Base-by-base conservation (phyloP, 2,888 invertebrate species). In the Branchellion lobata region DNA sequence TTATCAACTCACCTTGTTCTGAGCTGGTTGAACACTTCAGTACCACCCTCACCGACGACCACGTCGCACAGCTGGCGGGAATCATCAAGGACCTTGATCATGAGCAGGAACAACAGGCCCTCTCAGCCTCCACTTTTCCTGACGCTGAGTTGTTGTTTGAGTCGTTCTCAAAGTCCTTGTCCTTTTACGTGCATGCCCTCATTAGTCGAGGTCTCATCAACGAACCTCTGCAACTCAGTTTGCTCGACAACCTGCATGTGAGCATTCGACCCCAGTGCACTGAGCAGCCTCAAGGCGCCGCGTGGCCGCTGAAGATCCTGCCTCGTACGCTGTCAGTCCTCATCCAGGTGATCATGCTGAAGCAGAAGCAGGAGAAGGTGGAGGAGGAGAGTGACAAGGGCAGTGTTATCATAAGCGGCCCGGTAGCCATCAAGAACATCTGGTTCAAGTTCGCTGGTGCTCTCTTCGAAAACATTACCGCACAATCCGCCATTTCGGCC, bases 401-500 rank as follows among this genome's bases (percentile, higher is more conserved):
- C 40, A 40, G 14, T 8, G 40, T 93, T 34, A 92, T 93, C 81
- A 91, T 92, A 74, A 94, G 95, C 85, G 93, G 94, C 84, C 96
- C 96, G 89, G 92, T 93, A 40, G 92, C 93, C 34, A 94, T 95
- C 83, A 92, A 95, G 61, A 92, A 93, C 76, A 94, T 96, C 86
- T 96, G 96, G 95, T 93, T 94, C 86, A 91, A 94, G 85, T 90
- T 96, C 27, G 91, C 96, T 14, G 93, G 93, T 85, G 95, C 95
- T 0, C 89, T 97, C 80, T 93, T 94, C 3, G 93, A 94, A 85
- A 94, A 93, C n/a, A 76, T 76, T n/a, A 18, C 21, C 3, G 3
- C 3, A 3, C 61, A 57, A n/a, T n/a, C n/a, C 24, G 3, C n/a
- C 24, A 24, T 18, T 5, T 57, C 61, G 3, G n/a, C 24, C 24